A percentile compares a stretch with the other conserved stretches of the same genome.
These are phyloP conservation scores for Lepeophtheirus salmonis DNA, from an alignment of 1,140 invertebrate genomes.

Conservation along the genomic window DNA sequence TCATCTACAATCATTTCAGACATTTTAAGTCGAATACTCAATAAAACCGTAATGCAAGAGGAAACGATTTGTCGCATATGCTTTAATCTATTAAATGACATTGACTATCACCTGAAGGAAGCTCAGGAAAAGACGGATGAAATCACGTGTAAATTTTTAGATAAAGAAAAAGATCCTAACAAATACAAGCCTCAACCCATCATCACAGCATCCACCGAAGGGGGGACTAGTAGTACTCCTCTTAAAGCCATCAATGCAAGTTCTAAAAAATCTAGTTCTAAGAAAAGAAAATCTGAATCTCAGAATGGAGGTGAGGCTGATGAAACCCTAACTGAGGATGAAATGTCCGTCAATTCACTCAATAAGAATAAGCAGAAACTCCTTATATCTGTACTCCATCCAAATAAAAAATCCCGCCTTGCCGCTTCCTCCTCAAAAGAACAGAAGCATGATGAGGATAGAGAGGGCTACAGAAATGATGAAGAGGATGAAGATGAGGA, in stretches of 20 bases:
- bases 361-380: constrained; percentile 14
- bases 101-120: constrained; percentile 17
- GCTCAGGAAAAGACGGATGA: constrained; percentile 17
- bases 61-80: constrained; percentile 16
- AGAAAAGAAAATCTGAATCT: background rate
- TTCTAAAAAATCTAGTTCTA: background rate
- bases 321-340: background rate
- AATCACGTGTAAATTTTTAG: constrained; percentile 15
- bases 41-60: constrained; percentile 12
- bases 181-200: background rate
- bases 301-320: background rate
- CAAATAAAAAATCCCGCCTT: constrained; percentile 10
- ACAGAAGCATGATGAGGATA: background rate
- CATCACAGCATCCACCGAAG: background rate
- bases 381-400: constrained; percentile 9
- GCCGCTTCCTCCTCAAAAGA: no score
- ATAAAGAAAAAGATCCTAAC: constrained; percentile 14
- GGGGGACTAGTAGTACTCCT: background rate
- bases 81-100: constrained; percentile 17
- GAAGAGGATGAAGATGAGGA: background rate
- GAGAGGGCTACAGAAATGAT: background rate
- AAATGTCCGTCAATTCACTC: constrained; percentile 15
- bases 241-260: background rate
- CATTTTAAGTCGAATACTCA: constrained; percentile 12
- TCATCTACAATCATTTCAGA: constrained; percentile 12